A percentile compares a stretch with the other conserved stretches of the same genome.
Conservation (phyloP, 2,113 vertebrate species). For the Lasiurus cinereus region DNA sequence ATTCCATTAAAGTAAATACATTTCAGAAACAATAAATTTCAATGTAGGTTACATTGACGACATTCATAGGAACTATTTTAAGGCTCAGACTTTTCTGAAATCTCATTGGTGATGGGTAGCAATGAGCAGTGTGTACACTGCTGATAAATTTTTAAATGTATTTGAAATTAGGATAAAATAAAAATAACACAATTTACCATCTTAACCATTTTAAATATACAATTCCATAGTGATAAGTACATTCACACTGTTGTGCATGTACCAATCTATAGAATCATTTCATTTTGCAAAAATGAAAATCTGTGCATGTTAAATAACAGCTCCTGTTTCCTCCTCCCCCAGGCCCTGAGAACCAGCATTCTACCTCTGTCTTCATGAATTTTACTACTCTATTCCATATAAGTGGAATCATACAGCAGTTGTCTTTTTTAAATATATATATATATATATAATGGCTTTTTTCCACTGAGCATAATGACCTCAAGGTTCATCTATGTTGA, state of each 20-base stretch:
- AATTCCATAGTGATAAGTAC: background rate
- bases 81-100: background rate
- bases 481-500: background rate
- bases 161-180: background rate
- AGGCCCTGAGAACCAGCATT: background rate
- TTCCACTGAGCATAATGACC: background rate
- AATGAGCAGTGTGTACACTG: background rate
- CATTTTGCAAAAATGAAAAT: conserved; percentile 19
- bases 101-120: background rate
- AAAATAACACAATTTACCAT: background rate
- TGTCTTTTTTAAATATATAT: background rate
- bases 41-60: background rate
- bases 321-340: background rate
- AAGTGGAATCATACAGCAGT: background rate
- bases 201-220: background rate
- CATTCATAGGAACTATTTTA: background rate
- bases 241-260: background rate
- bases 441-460: background rate
- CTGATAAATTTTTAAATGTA: background rate
- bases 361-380: background rate
- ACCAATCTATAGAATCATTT: background rate
- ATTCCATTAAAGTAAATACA: background rate
- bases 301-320: background rate
- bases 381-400: background rate
- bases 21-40: background rate